A percentile compares a stretch with the other conserved stretches of the same genome.
Conservation (phyloP, 35 echinoderm and acorn worm genomes). For the Acanthaster planci region DNA sequence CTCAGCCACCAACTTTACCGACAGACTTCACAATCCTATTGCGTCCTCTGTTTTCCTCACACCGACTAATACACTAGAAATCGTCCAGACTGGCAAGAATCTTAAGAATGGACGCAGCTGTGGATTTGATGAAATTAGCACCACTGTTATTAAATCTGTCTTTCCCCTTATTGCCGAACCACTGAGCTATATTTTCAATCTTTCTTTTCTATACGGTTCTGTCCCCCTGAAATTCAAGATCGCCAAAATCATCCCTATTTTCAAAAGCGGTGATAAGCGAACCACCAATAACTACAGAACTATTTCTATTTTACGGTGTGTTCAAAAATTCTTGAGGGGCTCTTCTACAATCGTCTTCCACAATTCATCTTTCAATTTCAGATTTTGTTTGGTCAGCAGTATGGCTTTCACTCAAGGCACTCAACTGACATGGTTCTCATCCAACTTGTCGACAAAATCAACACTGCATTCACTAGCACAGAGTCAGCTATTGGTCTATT, state of each 20-base stretch:
- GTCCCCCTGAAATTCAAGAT: slow-evolving; percentile 58
- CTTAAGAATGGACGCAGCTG: not conserved
- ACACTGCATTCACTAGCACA: no score
- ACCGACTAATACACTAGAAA: not conserved
- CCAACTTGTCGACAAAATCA: no score
- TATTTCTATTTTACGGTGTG: not conserved
- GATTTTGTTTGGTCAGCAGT: not conserved
- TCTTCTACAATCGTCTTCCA: not conserved
- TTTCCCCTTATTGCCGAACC: slow-evolving; percentile 19
- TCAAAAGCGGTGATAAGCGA: slow-evolving; percentile 34
- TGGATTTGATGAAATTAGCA: not conserved
- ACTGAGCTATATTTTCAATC: slow-evolving; percentile 60
- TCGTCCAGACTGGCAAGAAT: not conserved
- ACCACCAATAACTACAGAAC: not conserved
- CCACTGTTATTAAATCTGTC: slow-evolving; percentile 44
- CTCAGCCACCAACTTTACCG: not conserved
- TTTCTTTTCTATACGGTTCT: slow-evolving; percentile 37
- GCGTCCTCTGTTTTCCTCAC: not conserved
- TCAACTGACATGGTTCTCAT: no score
- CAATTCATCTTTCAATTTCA: not conserved
- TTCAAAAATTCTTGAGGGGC: not conserved
- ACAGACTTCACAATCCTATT: not conserved
- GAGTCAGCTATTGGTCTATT: no score
- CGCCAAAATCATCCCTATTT: slow-evolving; percentile 54
- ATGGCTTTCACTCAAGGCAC: no score